Evolutionary conservation across 2,113 vertebrate species (phyloP), one percentile per base, ranked within the genome.

Genomic region (Paedocypris sp.): DNA sequence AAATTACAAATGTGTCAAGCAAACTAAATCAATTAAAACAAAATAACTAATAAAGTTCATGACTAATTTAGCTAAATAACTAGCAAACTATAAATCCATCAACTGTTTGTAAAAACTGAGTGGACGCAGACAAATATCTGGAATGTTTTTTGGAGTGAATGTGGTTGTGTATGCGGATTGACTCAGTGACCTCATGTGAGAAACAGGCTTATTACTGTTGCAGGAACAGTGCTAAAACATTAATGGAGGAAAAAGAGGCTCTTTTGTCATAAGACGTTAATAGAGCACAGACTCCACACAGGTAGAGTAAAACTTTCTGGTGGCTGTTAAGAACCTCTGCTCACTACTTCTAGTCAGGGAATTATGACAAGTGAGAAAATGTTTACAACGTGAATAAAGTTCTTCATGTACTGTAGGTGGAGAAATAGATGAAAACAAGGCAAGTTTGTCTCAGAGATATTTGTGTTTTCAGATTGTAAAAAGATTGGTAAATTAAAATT

Each of bases 141-240:
- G 16, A 48, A 51, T 19, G 19, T 15, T 51, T 39, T 42, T 19
- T n/a, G 13, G 18, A 52, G 18, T 39, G 22, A 48, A 47, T 36
- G 2, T 64, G 68, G 64, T 67, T 61, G 47, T n/a, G n/a, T n/a
- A n/a, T n/a, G 50, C 18, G 35, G 32, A 25, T 42, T 65, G 62
- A 61, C 7, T 50, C 43, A 62, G n/a, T 73, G 64, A 70, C 61
- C 50, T 70, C 56, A 64, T 48, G 48, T 56, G 53, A 53, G 56
- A 48, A 45, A 59, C 36, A 57, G 54, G 60, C 42, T 61, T n/a
- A 33, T 60, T 45, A 28, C 59, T 58, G 63, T 54, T 73, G 60
- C 48, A 67, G 64, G 56, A 63, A 61, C 70, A 62, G 59, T 65
- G 36, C 7, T 49, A 36, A 62, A 61, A 39, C 46, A 29, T 49